Evolutionary conservation across 2,888 invertebrate genomes (phyloP).

Genomic region (Marasmarcha lunaedactyla): DNA sequence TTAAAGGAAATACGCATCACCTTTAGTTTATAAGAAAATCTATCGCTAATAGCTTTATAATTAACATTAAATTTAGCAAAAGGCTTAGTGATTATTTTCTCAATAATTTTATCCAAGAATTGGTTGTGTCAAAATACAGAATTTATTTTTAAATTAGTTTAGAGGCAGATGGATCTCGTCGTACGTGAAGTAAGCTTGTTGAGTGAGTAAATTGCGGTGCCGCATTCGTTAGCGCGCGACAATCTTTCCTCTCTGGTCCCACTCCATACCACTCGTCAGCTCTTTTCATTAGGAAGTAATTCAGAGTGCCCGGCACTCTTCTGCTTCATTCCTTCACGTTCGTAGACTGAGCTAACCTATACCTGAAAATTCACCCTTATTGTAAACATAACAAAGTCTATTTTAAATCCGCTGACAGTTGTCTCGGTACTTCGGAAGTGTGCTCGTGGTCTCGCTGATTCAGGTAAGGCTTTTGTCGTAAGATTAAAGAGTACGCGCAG

Average conservation of each 20-base stretch:
- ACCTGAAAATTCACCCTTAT: too few species aligned
- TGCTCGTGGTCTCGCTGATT: conserved; percentile 57
- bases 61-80: too few species aligned
- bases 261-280: conserved; percentile 53
- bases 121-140: too few species aligned
- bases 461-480: conserved; percentile 67
- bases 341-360: conserved; percentile 15
- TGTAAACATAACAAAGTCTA: too few species aligned
- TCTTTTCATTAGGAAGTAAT: conserved; percentile 71
- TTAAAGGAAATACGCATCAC: too few species aligned
- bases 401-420: too few species aligned
- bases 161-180: background rate
- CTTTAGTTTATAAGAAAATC: too few species aligned
- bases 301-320: conserved; percentile 58
- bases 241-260: conserved; percentile 23
- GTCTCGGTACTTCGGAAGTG: conserved; percentile 37
- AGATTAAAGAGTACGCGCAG: conserved; percentile 63
- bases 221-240: conserved; percentile 64
- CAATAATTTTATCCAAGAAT: too few species aligned
- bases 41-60: too few species aligned
- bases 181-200: conserved; percentile 19
- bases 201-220: conserved; percentile 43
- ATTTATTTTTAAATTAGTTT: too few species aligned
- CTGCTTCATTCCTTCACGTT: conserved; percentile 64
- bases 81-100: too few species aligned